Base-by-base conservation (phyloP, 2,888 invertebrate genomes). In the Tenthredo livida region DNA sequence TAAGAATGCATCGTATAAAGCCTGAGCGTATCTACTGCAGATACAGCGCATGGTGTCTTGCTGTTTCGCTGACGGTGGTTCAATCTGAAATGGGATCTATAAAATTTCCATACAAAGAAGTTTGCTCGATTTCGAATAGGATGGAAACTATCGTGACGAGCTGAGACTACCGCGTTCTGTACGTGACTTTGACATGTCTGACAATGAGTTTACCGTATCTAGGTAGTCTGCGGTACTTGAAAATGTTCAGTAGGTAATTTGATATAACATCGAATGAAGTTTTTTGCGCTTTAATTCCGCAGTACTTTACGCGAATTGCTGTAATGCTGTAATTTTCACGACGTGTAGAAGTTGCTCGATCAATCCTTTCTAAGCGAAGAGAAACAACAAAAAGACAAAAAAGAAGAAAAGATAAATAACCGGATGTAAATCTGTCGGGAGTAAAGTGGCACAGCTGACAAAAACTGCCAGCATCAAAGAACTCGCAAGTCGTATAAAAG, bases 41-140 rank as follows among this genome's bases (percentile, higher is more conserved):
- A 50, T 1, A 50, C 29, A 77, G 37, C 29, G 33, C 50, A 33
- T 77, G 12, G 77, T 54, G 54, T 37, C 29, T 54, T 50, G 37
- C 77, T 9, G 47, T 77, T 77, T 50, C 54, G 77, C 77, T 77
- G 77, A 77, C 77, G 50, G 54, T 4, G 50, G 21, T 77, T 54
- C 77, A 54, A 77, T 77, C 77, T 47, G 50, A 47, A 77, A 77
- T 77, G n/a, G 50, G 33, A 54, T 77, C 77, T 77, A 77, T 77
- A 77, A 77, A 77, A 77, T 77, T 77, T 77, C 77, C 77, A 77
- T 77, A 77, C 77, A 77, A 54, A 47, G 77, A 77, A 77, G 77
- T 54, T 73, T 73, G 17, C 73, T 73, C 73, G 73, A 73, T 73
- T 77, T 17, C 54, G 7, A 50, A n/a, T 77, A 29, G 77, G 50